Evolutionary conservation across 2,888 invertebrate genomes (phyloP).

Genomic region (Rhagonycha lutea): DNA sequence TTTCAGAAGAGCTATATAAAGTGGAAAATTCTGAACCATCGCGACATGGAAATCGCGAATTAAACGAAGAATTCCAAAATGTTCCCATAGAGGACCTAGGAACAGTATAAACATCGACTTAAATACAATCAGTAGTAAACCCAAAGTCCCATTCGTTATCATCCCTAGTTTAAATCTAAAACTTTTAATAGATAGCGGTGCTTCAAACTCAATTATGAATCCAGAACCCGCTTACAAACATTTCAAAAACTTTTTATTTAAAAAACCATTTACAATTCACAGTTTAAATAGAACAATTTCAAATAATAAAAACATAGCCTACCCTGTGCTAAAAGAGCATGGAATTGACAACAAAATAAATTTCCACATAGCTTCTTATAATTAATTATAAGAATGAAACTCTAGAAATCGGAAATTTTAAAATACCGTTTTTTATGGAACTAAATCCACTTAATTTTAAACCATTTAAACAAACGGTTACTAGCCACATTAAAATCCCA

Average conservation of each 20-base stretch:
- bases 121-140: conserved; percentile 14
- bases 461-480: neutral
- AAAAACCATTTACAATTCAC: conserved; percentile 10
- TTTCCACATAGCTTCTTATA: neutral
- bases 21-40: conserved; percentile 7
- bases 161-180: conserved; percentile 14
- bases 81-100: conserved; percentile 13
- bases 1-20: conserved; percentile 16
- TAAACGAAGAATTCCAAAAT: conserved; percentile 3
- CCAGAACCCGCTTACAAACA: neutral
- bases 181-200: conserved; percentile 23
- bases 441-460: neutral
- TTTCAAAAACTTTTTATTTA: conserved; percentile 6
- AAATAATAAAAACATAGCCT: conserved; percentile 4
- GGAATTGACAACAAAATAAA: conserved; percentile 10
- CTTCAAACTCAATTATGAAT: no score
- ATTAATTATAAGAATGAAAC: no score
- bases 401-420: no score
- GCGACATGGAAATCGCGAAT: neutral
- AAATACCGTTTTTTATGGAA: no score
- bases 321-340: conserved; percentile 8
- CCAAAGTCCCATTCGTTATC: conserved; percentile 19
- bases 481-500: no score
- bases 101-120: no score
- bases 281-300: neutral